Evolutionary conservation across 2,888 invertebrate genomes (phyloP).

Genomic region (Pyrrhosoma nymphula): DNA sequence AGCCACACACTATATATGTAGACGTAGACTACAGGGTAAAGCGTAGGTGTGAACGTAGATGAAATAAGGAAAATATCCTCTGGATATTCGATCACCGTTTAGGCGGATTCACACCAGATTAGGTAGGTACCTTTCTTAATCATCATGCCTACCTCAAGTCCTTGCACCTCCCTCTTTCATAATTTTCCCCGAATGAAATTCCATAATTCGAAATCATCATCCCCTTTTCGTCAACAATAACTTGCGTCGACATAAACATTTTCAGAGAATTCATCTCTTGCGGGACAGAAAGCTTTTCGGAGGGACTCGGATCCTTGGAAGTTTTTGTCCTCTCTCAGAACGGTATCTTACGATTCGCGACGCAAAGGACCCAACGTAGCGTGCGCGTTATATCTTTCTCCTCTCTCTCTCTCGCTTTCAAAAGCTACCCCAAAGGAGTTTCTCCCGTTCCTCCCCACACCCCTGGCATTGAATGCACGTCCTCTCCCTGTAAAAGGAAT

Average conservation of each 20-base stretch:
- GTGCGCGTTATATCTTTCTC: background rate
- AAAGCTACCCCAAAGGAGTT: background rate
- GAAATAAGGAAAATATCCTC: no score
- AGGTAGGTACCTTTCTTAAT: background rate
- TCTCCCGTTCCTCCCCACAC: background rate
- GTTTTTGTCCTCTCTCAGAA: background rate
- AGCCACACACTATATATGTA: no score
- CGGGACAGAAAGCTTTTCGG: background rate
- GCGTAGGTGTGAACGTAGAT: no score
- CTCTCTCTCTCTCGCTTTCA: background rate
- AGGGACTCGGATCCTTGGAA: background rate
- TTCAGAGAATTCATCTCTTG: background rate
- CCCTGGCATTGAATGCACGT: no score
- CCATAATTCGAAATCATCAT: slow-evolving; percentile 6
- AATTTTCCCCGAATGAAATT: background rate
- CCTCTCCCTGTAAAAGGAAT: background rate
- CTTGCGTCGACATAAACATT: background rate
- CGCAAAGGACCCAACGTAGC: background rate
- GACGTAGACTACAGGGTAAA: no score
- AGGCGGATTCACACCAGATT: background rate
- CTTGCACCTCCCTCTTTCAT: background rate
- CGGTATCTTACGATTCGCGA: background rate
- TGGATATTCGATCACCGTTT: background rate
- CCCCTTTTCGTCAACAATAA: background rate
- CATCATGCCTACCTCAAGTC: background rate